Conservation (phyloP, 2,888 invertebrate species). For the Sturmia bella region DNA sequence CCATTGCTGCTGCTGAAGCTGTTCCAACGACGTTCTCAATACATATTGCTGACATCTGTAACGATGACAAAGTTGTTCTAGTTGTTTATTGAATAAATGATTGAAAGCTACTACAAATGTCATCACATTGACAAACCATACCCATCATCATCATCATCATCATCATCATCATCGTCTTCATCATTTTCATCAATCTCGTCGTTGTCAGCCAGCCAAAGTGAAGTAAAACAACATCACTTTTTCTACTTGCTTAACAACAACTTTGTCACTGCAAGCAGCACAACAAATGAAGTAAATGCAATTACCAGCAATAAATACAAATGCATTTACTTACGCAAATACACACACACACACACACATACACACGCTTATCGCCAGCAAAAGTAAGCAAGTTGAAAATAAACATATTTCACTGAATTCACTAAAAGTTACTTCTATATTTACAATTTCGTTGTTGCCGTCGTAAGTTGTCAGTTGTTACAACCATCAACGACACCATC, state of each 20-base stretch:
- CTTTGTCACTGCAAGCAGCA: neutral
- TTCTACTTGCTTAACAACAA: conserved; percentile 23
- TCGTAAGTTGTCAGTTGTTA: conserved; percentile 18
- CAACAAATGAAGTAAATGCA: conserved; percentile 54
- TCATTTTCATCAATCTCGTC: neutral
- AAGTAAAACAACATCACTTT: conserved; percentile 6
- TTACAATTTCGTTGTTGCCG: neutral
- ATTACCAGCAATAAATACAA: conserved; percentile 58
- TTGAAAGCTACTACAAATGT: conserved; percentile 64
- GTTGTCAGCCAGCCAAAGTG: neutral
- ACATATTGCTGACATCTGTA: conserved; percentile 41
- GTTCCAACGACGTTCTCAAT: neutral
- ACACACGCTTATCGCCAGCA: conserved; percentile 14
- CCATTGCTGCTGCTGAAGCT: neutral
- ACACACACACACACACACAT: conserved; percentile 3
- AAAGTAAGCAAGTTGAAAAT: conserved; percentile 14
- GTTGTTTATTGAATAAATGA: conserved; percentile 55
- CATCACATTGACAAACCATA: conserved; percentile 58
- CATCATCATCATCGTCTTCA: conserved; percentile 28
- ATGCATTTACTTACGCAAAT: neutral
- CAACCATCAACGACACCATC: conserved; percentile 30
- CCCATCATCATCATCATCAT: conserved; percentile 22
- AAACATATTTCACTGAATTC: neutral
- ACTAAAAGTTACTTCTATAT: conserved; percentile 13
- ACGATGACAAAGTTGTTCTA: conserved; percentile 42